Evolutionary conservation across 2,797 vertebrate species (phyloP), one percentile per base, ranked within the genome.

Genomic region (Lithobates sylvaticus): DNA sequence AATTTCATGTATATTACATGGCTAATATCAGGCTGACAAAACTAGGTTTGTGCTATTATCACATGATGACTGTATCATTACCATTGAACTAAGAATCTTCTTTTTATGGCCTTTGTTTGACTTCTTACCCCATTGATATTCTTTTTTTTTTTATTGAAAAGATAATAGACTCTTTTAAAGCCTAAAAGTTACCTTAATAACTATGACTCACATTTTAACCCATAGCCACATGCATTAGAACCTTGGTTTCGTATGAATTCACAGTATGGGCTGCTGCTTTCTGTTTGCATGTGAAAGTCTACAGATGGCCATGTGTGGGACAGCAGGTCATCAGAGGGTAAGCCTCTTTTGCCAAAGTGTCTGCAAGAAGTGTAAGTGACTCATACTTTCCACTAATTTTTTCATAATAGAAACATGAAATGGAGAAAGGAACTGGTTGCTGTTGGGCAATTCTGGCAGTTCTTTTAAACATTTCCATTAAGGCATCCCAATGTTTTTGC

Each of bases 21-120:
- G 70, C 54, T 87, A 84, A 84, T 87, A 83, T 80, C 81, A 87
- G 76, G 81, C 81, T 87, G 86, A 87, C 86, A 87, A 87, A 84
- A 18, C 36, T 36, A 36, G 27, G 64, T 83, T 83, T 73, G 64
- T 47, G 77, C 75, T 83, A 78, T 83, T 83, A 82, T 39, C 67
- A 44, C 71, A 77, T 84, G 73, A 84, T 83, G 70, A 80, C 76
- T 79, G 64, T 84, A 79, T 87, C 81, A 87, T 87, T 87, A 87
- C 42, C 70, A 75, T 0, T 58, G 36, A 42, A 76, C 76, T 83
- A 78, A 73, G 77, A 80, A 47, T 73, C 58, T 67, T 13, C 50
- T 47, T 44, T 77, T 81, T 72, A 36, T 68, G 29, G 71, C 39
- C 69, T 83, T 83, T 83, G 75, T 83, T 77, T 86, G 74, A 81